Evolutionary conservation across 1,140 invertebrate genomes (phyloP).

Genomic region (Euwallacea fornicatus): DNA sequence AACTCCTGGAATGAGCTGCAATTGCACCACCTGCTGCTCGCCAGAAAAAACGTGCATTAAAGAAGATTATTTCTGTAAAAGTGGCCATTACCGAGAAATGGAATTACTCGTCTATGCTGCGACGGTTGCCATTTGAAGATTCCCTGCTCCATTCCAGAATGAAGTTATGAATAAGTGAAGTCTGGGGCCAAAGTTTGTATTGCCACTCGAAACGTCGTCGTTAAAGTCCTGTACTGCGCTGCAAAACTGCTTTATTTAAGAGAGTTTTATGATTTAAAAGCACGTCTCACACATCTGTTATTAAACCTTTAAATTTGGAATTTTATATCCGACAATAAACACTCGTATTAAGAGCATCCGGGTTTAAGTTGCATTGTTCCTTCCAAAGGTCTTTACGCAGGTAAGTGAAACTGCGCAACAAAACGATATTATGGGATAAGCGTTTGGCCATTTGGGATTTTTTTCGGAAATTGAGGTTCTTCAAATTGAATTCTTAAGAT

Average conservation of each 20-base stretch:
- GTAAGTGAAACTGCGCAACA: too few species aligned
- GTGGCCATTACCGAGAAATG: neutral
- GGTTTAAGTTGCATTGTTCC: neutral
- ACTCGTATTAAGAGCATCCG: slow-evolving; percentile 19
- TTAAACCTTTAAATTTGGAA: slow-evolving; percentile 22
- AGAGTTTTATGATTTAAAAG: slow-evolving; percentile 26
- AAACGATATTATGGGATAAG: too few species aligned
- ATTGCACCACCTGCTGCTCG: neutral
- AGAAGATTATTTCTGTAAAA: slow-evolving; percentile 7
- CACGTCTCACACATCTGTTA: slow-evolving; percentile 17
- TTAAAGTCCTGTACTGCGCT: slow-evolving; percentile 12
- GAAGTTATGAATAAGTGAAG: slow-evolving; percentile 1
- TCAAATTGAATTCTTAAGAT: too few species aligned
- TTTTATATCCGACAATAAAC: slow-evolving; percentile 25
- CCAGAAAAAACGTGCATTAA: neutral
- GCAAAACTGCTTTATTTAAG: slow-evolving; percentile 7
- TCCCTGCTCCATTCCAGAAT: neutral
- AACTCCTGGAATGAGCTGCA: neutral
- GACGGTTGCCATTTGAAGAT: neutral
- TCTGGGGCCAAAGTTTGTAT: slow-evolving; percentile 2
- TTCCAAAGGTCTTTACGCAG: too few species aligned
- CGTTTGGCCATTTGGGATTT: too few species aligned
- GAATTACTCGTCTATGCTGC: neutral
- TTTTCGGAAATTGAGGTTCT: too few species aligned
- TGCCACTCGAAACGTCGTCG: neutral